Evolutionary conservation across 2,888 invertebrate species (phyloP).

Genomic region (Lochmaea capreae): DNA sequence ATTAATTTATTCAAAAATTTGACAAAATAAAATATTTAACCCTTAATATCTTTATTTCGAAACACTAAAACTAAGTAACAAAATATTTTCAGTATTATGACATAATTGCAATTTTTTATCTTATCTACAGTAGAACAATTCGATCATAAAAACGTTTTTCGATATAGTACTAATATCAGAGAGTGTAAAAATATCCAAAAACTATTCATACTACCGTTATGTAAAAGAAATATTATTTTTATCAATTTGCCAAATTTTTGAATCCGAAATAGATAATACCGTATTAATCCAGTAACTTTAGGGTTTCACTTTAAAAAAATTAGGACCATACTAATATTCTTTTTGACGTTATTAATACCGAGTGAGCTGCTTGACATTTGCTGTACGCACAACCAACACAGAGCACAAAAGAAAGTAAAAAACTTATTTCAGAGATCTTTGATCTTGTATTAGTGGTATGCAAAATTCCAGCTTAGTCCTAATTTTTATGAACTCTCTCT

Average conservation of each 20-base stretch:
- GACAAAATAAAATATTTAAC: not conserved
- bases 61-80: constrained; percentile 7
- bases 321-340: too few relatives aligned
- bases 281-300: not conserved
- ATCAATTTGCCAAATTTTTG: not conserved
- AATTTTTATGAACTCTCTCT: too few relatives aligned
- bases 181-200: constrained; percentile 4
- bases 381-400: too few relatives aligned
- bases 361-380: too few relatives aligned
- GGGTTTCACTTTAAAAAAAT: too few relatives aligned
- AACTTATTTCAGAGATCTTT: too few relatives aligned
- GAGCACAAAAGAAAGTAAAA: too few relatives aligned
- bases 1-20: not conserved
- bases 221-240: not conserved
- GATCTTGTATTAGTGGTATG: too few relatives aligned
- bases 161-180: not conserved
- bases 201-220: not conserved
- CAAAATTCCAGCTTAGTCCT: too few relatives aligned
- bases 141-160: not conserved
- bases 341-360: too few relatives aligned
- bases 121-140: not conserved
- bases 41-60: not conserved
- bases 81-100: constrained; percentile 4
- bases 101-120: not conserved
- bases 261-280: not conserved